Evolutionary conservation across 2,888 invertebrate species (phyloP).

Genomic region (Spatulosminthurus flaviceps): DNA sequence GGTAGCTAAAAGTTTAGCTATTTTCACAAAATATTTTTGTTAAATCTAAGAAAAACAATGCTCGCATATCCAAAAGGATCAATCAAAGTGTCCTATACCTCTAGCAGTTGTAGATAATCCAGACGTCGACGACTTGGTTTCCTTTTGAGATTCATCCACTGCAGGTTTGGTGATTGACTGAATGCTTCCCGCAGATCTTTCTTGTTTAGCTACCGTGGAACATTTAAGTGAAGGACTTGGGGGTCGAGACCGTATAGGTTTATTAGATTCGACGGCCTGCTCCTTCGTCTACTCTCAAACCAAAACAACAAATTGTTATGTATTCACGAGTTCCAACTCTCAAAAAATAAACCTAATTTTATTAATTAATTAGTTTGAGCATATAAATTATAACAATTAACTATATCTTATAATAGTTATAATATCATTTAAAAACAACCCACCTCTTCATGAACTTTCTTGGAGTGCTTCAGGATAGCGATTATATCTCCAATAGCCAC

Average conservation of each 20-base stretch:
- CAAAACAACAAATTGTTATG: too few species aligned
- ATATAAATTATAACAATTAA: too few species aligned
- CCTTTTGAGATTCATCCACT: background rate
- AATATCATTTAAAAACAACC: background rate
- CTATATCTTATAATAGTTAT: too few species aligned
- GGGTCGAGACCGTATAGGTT: conserved; percentile 42
- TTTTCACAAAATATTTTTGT: too few species aligned
- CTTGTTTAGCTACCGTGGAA: background rate
- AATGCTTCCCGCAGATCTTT: background rate
- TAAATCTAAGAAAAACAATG: too few species aligned
- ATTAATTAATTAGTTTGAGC: too few species aligned
- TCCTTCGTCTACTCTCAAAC: conserved; percentile 53
- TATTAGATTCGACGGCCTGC: conserved; percentile 53
- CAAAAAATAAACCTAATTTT: too few species aligned
- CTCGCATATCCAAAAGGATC: too few species aligned
- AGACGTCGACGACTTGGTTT: background rate
- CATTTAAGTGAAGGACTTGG: background rate
- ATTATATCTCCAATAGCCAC: conserved; percentile 70
- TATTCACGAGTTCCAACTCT: too few species aligned
- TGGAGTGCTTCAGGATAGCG: conserved; percentile 71
- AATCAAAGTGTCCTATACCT: too few species aligned
- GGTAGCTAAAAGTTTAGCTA: background rate
- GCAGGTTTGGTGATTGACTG: background rate
- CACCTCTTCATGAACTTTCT: conserved; percentile 70
- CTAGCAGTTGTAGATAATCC: background rate